These are phyloP conservation scores for Patagioenas fasciata DNA, from an alignment of 2,113 vertebrate genomes.

Conservation along the genomic window DNA sequence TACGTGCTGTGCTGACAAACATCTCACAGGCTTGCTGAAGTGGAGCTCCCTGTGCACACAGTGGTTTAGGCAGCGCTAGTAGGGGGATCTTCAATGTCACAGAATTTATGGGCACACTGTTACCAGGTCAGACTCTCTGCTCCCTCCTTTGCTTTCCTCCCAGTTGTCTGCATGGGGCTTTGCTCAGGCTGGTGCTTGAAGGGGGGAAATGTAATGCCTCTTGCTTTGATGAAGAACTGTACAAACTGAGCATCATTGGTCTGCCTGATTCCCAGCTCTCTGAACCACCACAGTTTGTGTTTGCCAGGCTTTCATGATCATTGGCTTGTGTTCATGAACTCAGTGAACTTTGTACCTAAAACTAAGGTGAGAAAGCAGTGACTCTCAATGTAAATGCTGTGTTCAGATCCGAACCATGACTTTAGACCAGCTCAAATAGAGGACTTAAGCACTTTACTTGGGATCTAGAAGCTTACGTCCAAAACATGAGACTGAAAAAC, in stretches of 20 bases:
- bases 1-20: background rate
- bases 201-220: background rate
- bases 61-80: background rate
- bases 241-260: background rate
- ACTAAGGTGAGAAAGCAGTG: background rate
- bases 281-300: background rate
- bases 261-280: background rate
- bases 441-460: background rate
- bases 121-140: background rate
- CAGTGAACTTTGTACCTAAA: slow-evolving; percentile 10
- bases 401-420: background rate
- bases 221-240: background rate
- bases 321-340: slow-evolving; percentile 25
- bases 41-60: background rate
- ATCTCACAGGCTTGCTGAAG: background rate
- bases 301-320: background rate
- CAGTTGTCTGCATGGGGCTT: background rate
- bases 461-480: background rate
- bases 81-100: background rate
- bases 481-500: background rate
- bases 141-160: background rate
- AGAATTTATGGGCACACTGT: background rate
- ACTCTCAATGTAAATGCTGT: background rate
- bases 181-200: background rate
- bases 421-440: background rate